These are phyloP conservation scores for Eristalinus aeneus DNA, from an alignment of 2,888 invertebrate genomes.

Conservation along the genomic window DNA sequence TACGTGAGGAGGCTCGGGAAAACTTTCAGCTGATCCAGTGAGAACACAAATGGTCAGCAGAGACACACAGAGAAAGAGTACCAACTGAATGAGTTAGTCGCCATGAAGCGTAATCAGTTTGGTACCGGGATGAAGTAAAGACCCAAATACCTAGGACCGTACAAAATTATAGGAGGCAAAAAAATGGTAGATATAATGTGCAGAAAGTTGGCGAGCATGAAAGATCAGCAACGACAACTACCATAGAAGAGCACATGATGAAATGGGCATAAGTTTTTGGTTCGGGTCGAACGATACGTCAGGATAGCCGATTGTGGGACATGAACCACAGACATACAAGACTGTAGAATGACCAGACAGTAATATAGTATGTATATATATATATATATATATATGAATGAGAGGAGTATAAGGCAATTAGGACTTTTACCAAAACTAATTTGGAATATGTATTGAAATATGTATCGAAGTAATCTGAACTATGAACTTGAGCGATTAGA, in stretches of 20 bases:
- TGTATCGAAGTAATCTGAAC: no score
- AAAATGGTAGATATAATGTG: conserved; percentile 34
- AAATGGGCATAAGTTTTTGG: conserved; percentile 22
- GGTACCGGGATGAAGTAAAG: conserved; percentile 32
- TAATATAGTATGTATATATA: no score
- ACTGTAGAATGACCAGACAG: no score
- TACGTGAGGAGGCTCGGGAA: no score
- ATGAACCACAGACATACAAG: no score
- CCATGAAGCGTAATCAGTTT: conserved; percentile 51
- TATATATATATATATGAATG: no score
- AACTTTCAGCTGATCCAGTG: no score
- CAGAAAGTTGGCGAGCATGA: conserved; percentile 42
- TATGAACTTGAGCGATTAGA: no score
- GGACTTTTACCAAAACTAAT: no score
- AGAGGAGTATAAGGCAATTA: no score
- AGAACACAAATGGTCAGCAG: no score
- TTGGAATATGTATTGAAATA: no score
- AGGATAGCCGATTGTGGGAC: conserved; percentile 31
- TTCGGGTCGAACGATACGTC: conserved; percentile 36
- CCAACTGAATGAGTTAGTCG: conserved; percentile 29
- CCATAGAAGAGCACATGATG: conserved; percentile 44
- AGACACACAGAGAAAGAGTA: conserved; percentile 14
- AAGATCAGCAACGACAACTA: conserved; percentile 26
- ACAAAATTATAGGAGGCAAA: not conserved
- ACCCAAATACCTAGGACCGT: conserved; percentile 40